These are phyloP conservation scores for Erethizon dorsatum DNA, from an alignment of 2,797 vertebrate species.

Conservation along the genomic window DNA sequence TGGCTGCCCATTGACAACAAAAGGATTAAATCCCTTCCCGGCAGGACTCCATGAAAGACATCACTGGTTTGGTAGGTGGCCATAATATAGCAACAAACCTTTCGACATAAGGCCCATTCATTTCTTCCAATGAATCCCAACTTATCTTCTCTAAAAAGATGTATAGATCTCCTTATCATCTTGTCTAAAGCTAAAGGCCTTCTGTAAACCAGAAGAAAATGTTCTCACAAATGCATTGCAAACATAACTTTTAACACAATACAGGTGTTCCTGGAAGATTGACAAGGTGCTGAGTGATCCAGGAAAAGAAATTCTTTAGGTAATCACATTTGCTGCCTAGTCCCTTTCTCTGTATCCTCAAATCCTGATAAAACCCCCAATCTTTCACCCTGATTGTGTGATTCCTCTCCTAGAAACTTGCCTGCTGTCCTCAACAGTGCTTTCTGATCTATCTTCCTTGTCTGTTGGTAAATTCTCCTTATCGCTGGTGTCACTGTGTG, in stretches of 20 bases:
- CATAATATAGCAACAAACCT: neutral
- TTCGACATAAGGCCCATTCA: neutral
- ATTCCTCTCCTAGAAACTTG: neutral
- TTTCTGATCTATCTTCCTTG: neutral
- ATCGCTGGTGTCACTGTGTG: neutral
- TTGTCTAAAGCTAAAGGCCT: neutral
- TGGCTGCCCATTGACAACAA: neutral
- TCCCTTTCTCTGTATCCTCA: neutral
- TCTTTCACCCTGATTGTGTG: neutral
- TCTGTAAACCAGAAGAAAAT: neutral
- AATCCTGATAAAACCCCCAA: neutral
- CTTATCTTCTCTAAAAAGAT: neutral
- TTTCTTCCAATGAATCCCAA: neutral
- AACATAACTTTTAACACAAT: neutral
- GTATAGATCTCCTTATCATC: neutral
- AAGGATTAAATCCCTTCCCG: neutral
- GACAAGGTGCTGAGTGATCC: neutral
- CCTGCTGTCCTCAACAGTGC: neutral
- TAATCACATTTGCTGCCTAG: neutral
- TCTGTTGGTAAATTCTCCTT: neutral
- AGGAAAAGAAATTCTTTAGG: neutral
- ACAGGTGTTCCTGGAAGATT: neutral
- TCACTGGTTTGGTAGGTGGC: neutral
- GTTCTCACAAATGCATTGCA: neutral
- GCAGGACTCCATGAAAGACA: neutral